phyloP scores from a whole-genome alignment of 2,113 vertebrate genomes.

The Sander lucioperca region DNA sequence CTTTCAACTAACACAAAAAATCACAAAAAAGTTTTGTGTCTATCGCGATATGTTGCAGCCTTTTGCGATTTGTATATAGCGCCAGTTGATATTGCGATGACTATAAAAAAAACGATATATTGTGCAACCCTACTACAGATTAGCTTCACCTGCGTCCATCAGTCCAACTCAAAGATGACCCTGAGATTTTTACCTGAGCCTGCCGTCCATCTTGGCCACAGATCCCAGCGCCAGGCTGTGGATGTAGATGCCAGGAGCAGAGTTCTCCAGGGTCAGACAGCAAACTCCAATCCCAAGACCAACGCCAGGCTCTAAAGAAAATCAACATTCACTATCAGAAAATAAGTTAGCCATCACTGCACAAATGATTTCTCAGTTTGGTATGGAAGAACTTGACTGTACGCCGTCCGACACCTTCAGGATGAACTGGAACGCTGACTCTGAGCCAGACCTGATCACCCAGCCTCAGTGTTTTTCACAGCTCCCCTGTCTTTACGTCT shows the following conservation, averaged over 20 bases:
- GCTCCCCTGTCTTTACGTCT: background rate
- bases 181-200: constrained; percentile 87
- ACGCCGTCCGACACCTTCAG: background rate
- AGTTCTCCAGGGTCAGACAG: constrained; percentile 91
- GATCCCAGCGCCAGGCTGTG: constrained; percentile 95
- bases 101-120: no score
- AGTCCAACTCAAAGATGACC: background rate
- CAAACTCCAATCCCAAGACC: constrained; percentile 95
- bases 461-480: background rate
- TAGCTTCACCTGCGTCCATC: background rate
- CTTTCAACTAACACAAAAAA: no score
- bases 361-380: background rate
- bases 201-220: constrained; percentile 95
- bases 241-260: constrained; percentile 93
- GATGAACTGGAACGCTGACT: background rate
- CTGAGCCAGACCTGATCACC: background rate
- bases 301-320: constrained; percentile 89
- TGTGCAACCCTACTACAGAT: background rate
- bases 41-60: no score
- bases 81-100: no score
- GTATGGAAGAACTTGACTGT: background rate
- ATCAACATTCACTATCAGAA: background rate
- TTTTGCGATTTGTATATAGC: no score
- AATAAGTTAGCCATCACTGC: background rate
- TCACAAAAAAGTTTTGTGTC: no score